Evolutionary conservation across 2,888 invertebrate genomes (phyloP), one percentile per base, ranked within the genome.

Genomic region (Agonopterix heracliana): DNA sequence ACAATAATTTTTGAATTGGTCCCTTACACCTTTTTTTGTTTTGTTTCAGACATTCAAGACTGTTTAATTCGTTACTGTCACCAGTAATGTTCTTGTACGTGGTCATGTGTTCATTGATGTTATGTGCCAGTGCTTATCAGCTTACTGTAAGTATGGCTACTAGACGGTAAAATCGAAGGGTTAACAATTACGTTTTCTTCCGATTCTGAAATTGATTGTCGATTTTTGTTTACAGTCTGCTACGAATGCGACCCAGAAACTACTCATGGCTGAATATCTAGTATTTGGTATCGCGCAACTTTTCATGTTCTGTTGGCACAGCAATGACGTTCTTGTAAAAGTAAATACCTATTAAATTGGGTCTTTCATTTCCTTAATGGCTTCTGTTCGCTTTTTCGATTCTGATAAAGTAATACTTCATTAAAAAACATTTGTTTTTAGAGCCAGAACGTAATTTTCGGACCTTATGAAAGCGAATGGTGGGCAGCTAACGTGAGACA

Each of bases 81-180:
- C 87, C 86, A 0, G 80, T 85, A 2, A 83, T 87, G 83, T 85
- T 86, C 53, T 55, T 83, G 11, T 87, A 86, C 57, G 68, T 85
- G 17, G 66, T 83, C 1, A 75, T 84, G 64, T 81, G 81, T 53
- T 80, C 84, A 0, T 51, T 84, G 34, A 71, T 81, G 79, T 67
- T 87, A 14, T 85, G 85, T 57, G 77, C 81, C 0, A 84, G 82
- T 56, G 80, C 81, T 7, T 82, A 70, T 56, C 83, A 84, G 59
- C 60, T 87, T 2, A 79, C 81, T 9, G 86, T 85, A 63, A 71
- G 78, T 45, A 44, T 9, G 13, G 1, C 5, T 41, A 12, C 12
- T 38, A 47, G 26, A 26, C 26, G 17, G 17, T 17, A 17, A 26
- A 26, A 26, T 26, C 1, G 26, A 5, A 17, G 17, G 17, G 17